Evolutionary conservation across 2,113 vertebrate species (phyloP), one percentile per base, ranked within the genome.

Genomic region (Antigone vipio): DNA sequence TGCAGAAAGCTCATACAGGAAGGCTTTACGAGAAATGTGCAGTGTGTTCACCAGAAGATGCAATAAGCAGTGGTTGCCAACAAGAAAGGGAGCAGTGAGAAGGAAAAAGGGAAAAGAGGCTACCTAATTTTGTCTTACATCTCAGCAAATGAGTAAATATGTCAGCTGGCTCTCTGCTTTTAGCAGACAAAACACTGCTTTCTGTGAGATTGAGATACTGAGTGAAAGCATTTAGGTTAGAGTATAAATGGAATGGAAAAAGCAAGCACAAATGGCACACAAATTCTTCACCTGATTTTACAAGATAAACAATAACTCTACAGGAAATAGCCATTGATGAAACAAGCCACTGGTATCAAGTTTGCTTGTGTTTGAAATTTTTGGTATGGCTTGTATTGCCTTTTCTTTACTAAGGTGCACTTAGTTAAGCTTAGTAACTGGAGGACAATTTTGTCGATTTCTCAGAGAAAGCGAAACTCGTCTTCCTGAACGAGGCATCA

Each of bases 301-400:
- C 14, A 86, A 63, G 12, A 53, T 15, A 82, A 77, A 66, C 0
- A 55, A 11, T 34, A 66, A 34, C 49, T 75, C n/a, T 81, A 6
- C 38, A 62, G 60, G n/a, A 85, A 74, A 29, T 9, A 53, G 7
- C n/a, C 4, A 35, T 20, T 69, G 34, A 52, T 81, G 11, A 75
- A 94, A 71, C 4, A 78, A 35, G n/a, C 9, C 34, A 45, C 9
- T 42, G 6, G 8, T 9, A 62, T 45, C 24, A 63, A 11, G 7
- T 56, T 74, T 78, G 6, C 17, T 69, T 64, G 32, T 49, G 24
- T n/a, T 40, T 44, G 10, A 47, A 73, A 9, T 29, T 58, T 91
- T 76, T 81, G 0, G 3, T 44, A 56, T 3, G 5, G 3, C 2
- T 76, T 26, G 4, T 45, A 42, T 9, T 42, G 9, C 3, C 6